These are phyloP conservation scores for Eumerus sabulonum DNA, from an alignment of 2,888 invertebrate genomes.

Conservation along the genomic window DNA sequence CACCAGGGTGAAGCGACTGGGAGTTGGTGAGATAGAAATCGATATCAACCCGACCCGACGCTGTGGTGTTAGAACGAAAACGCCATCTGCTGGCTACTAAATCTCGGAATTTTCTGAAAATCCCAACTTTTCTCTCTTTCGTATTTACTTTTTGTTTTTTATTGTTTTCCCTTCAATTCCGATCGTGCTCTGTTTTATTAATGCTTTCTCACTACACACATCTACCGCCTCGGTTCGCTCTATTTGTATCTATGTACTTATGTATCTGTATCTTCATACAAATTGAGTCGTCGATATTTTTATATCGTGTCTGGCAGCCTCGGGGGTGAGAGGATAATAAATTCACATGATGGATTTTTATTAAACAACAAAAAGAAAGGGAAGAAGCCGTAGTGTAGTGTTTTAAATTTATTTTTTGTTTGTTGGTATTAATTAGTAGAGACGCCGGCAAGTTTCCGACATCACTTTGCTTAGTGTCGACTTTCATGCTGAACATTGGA, in stretches of 20 bases:
- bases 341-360: constrained; percentile 38
- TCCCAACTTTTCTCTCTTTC: neutral
- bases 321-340: constrained; percentile 16
- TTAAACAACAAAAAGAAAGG: neutral
- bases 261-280: too few species aligned
- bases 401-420: constrained; percentile 39
- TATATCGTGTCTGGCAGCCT: neutral
- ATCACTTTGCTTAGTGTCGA: neutral
- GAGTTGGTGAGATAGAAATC: constrained; percentile 54
- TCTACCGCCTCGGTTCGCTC: neutral
- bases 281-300: constrained; percentile 55
- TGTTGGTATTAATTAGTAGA: constrained; percentile 21
- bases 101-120: neutral
- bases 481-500: neutral
- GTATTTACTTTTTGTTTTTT: constrained; percentile 5
- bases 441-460: neutral
- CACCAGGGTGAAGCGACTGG: neutral
- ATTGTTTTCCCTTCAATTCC: constrained; percentile 3
- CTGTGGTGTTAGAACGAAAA: neutral
- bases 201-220: constrained; percentile 17
- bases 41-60: constrained; percentile 23
- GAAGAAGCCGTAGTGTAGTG: neutral
- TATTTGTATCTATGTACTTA: too few species aligned
- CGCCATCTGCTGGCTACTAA: constrained; percentile 21
- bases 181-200: constrained; percentile 48